Conservation (phyloP, 1,140 invertebrate genomes). For the Cryptotermes secundus region DNA sequence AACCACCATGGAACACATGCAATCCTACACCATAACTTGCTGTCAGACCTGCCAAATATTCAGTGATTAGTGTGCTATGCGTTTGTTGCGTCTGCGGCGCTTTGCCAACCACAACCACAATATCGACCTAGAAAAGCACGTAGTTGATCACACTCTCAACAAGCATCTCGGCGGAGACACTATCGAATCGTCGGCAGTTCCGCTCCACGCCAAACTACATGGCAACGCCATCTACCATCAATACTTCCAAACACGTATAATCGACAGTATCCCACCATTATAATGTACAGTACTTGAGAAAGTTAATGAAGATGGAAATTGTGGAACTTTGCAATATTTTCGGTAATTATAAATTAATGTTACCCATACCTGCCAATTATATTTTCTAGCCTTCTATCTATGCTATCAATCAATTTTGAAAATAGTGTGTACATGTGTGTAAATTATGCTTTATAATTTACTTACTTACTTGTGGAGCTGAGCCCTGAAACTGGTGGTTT, state of each 20-base stretch:
- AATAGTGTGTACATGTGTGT: too few species aligned
- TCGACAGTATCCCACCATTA: background rate
- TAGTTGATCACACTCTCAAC: background rate
- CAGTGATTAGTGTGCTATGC: too few species aligned
- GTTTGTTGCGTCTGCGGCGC: background rate
- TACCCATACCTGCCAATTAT: background rate
- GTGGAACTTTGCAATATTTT: background rate
- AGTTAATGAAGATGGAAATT: background rate
- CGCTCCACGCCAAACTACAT: background rate
- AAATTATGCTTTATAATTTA: too few species aligned
- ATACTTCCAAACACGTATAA: background rate
- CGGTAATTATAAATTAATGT: background rate
- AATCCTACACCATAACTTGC: too few species aligned
- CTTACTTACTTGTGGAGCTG: too few species aligned
- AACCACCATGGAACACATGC: too few species aligned
- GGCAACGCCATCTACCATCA: background rate
- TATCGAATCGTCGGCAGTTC: background rate
- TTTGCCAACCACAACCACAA: background rate
- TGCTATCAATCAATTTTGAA: background rate
- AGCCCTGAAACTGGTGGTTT: too few species aligned
- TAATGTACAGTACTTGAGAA: constrained; percentile 10
- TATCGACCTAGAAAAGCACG: background rate
- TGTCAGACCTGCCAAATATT: too few species aligned
- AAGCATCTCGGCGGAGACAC: background rate
- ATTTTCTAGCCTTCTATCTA: background rate